Evolutionary conservation across 1,140 invertebrate genomes (phyloP).

Genomic region (Ceratitis capitata): DNA sequence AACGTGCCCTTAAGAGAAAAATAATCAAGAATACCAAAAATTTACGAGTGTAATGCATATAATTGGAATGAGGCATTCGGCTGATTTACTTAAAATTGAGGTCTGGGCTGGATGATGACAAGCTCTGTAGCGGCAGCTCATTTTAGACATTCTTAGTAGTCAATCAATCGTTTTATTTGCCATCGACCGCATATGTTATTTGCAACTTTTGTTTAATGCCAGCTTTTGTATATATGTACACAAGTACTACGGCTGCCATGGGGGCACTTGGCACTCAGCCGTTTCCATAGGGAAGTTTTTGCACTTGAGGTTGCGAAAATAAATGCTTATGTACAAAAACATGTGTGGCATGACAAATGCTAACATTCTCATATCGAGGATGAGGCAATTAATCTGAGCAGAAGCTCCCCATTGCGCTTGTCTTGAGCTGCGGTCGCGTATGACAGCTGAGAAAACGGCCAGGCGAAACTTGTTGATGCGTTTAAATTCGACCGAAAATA

Average conservation of each 20-base stretch:
- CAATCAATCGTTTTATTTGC: conserved; percentile 3
- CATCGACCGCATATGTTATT: neutral
- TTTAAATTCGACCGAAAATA: neutral
- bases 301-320: neutral
- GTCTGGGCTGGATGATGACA: too few species aligned
- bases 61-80: too few species aligned
- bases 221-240: neutral
- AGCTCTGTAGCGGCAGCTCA: neutral
- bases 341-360: neutral
- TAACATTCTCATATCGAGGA: neutral
- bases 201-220: neutral
- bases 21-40: too few species aligned
- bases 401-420: neutral
- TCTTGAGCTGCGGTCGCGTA: neutral
- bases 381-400: neutral
- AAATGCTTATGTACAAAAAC: neutral
- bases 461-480: neutral
- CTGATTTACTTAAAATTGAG: too few species aligned
- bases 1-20: too few species aligned
- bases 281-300: neutral
- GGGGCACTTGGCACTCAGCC: neutral
- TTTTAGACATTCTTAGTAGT: neutral
- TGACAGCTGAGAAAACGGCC: neutral
- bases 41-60: too few species aligned
- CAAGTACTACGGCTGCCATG: too few species aligned